Percentiles rank a stretch among this genome's conserved stretches.
These are phyloP conservation scores for Monochamus alternatus DNA, from an alignment of 2,888 invertebrate genomes.

Conservation along the genomic window DNA sequence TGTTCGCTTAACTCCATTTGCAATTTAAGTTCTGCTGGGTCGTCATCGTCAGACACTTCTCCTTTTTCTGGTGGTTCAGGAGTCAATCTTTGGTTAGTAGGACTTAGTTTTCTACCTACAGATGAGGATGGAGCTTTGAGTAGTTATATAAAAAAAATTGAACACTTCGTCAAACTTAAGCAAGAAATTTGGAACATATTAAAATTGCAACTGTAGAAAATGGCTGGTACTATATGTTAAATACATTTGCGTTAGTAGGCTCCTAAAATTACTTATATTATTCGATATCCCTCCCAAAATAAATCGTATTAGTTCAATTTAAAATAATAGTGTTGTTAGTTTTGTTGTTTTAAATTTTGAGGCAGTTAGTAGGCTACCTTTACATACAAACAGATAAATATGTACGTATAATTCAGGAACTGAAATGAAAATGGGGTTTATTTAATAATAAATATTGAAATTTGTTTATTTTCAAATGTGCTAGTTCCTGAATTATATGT, in stretches of 20 bases:
- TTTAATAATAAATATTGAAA: too few relatives aligned
- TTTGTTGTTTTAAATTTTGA: neutral
- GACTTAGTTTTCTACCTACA: slow-evolving; percentile 80
- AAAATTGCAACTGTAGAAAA: slow-evolving; percentile 73
- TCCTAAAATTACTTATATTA: neutral
- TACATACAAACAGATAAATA: neutral
- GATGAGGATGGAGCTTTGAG: slow-evolving; percentile 22
- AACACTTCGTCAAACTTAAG: slow-evolving; percentile 50
- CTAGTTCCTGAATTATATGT: slow-evolving; percentile 20
- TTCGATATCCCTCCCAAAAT: neutral
- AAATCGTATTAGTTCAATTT: neutral
- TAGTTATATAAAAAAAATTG: neutral
- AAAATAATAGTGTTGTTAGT: neutral
- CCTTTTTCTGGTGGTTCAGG: slow-evolving; percentile 80
- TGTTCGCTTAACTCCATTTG: slow-evolving; percentile 92
- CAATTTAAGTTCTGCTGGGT: slow-evolving; percentile 87
- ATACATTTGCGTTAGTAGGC: neutral
- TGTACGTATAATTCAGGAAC: neutral
- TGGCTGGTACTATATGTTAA: slow-evolving; percentile 62
- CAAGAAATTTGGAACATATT: slow-evolving; percentile 44
- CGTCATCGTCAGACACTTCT: slow-evolving; percentile 85
- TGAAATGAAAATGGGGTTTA: neutral
- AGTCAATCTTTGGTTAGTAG: slow-evolving; percentile 77
- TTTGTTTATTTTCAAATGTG: neutral
- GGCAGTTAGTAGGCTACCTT: slow-evolving; percentile 2